Conservation (phyloP, 2,113 vertebrate genomes). For the Ptilorrhoa leucosticta region DNA sequence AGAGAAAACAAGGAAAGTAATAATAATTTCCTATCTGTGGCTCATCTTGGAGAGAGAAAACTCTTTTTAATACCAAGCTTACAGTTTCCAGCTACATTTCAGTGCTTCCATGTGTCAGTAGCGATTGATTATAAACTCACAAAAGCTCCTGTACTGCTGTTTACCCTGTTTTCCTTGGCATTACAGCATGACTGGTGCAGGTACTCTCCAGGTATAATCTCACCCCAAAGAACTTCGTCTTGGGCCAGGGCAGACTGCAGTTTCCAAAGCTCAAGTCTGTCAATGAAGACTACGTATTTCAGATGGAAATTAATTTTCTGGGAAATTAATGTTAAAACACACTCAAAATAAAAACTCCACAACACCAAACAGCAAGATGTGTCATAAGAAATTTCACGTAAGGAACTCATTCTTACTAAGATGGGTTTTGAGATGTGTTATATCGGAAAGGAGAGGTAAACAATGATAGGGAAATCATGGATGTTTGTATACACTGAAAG, state of each 20-base stretch:
- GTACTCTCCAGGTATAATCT: not conserved
- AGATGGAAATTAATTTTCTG: not conserved
- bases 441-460: not conserved
- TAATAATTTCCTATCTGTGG: not conserved
- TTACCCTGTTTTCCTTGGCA: not conserved
- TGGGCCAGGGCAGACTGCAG: not conserved
- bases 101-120: not conserved
- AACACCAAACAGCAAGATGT: not conserved
- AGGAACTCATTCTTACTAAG: not conserved
- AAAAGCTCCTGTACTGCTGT: not conserved
- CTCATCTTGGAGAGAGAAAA: not conserved
- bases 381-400: not conserved
- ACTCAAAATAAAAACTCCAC: not conserved
- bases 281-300: not conserved
- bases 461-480: not conserved
- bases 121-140: not conserved
- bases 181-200: not conserved
- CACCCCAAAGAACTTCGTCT: not conserved
- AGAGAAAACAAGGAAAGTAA: not conserved
- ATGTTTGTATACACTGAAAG: not conserved
- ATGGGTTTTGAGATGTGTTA: not conserved
- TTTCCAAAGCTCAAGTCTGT: not conserved
- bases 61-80: not conserved
- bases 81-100: not conserved
- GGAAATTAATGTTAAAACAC: not conserved